Percentiles rank a stretch among this genome's conserved stretches.
Evolutionary conservation across 2,113 vertebrate genomes (phyloP).

Genomic region (Rattus rattus): DNA sequence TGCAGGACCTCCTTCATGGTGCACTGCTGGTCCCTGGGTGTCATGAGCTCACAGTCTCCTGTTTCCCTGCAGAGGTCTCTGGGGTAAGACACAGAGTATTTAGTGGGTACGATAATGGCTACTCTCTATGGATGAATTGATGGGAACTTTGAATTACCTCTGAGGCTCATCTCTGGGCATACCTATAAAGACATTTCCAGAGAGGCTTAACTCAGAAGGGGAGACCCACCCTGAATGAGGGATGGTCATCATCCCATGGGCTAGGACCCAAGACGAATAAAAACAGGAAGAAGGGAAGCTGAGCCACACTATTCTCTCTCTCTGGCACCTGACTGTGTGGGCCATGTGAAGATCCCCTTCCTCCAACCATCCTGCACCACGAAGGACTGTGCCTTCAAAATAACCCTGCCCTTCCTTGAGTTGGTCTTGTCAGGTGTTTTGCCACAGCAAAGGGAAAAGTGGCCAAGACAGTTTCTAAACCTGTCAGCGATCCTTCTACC

Average conservation of each 20-base stretch:
- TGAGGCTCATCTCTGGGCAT: neutral
- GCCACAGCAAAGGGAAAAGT: neutral
- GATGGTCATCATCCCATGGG: neutral
- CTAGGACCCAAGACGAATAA: neutral
- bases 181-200: neutral
- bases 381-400: neutral
- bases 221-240: neutral
- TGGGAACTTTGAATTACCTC: neutral
- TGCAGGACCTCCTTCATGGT: neutral
- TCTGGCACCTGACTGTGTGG: neutral
- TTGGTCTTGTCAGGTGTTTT: neutral
- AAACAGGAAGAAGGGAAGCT: neutral
- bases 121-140: neutral
- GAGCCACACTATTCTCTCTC: neutral
- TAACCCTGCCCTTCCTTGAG: no score
- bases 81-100: neutral
- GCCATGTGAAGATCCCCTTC: no score
- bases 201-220: neutral
- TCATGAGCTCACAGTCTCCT: neutral
- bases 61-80: neutral
- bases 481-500: neutral
- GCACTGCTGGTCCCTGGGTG: neutral
- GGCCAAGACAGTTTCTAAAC: neutral
- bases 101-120: neutral
- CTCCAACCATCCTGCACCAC: accelerated